Evolutionary conservation across 2,797 vertebrate genomes (phyloP).

Genomic region (Morus bassanus): DNA sequence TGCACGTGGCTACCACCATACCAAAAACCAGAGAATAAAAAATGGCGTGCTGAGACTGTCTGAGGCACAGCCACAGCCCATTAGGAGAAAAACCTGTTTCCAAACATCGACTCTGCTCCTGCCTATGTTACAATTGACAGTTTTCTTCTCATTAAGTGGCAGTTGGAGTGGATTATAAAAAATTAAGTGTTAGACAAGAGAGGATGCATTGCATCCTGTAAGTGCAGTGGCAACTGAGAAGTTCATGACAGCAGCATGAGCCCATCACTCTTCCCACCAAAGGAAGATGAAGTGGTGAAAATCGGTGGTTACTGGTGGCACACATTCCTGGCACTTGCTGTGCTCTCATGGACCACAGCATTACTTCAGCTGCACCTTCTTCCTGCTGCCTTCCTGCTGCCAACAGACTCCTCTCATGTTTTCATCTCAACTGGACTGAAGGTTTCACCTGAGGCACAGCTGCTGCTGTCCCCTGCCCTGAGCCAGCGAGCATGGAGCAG

Average conservation of each 20-base stretch:
- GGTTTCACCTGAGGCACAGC: neutral
- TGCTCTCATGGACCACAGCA: neutral
- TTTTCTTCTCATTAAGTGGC: neutral
- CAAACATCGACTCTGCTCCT: neutral
- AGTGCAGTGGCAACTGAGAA: neutral
- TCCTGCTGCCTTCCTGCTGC: neutral
- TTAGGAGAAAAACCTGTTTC: neutral
- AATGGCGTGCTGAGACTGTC: neutral
- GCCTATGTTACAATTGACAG: neutral
- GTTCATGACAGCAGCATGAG: neutral
- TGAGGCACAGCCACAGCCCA: neutral
- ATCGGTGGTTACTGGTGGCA: neutral
- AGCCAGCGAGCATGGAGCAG: neutral
- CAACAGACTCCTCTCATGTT: neutral
- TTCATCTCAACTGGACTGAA: neutral
- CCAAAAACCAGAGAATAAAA: neutral
- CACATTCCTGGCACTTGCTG: neutral
- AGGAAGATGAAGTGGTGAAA: neutral
- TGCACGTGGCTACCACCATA: neutral
- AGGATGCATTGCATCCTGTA: neutral
- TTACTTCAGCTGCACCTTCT: neutral
- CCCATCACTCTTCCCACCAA: neutral
- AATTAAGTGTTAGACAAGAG: neutral
- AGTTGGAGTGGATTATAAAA: neutral
- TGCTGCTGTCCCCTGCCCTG: neutral